Evolutionary conservation across 1,140 invertebrate genomes (phyloP).

Genomic region (Myzus persicae): DNA sequence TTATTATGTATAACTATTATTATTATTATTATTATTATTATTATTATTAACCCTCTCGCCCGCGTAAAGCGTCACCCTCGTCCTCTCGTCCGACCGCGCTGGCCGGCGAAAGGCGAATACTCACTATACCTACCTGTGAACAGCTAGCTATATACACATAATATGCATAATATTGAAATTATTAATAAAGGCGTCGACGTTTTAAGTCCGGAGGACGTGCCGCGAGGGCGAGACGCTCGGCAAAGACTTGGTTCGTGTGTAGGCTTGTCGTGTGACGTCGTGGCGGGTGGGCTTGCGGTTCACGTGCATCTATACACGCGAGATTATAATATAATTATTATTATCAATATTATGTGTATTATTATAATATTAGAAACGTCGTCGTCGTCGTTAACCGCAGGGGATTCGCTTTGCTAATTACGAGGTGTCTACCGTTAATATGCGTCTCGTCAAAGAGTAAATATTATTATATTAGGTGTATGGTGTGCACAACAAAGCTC

Average conservation of each 20-base stretch:
- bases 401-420: constrained; percentile 27
- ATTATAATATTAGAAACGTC: constrained; percentile 16
- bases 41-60: not conserved
- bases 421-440: constrained; percentile 38
- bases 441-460: constrained; percentile 32
- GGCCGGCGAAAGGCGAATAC: not conserved
- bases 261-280: not conserved
- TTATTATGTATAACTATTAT: not conserved
- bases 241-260: not conserved
- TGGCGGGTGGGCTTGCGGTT: constrained; percentile 1
- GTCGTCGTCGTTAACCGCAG: not conserved
- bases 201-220: constrained; percentile 18
- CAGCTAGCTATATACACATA: not conserved
- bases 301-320: not conserved
- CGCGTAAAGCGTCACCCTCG: too few relatives aligned
- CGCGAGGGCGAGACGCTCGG: not conserved
- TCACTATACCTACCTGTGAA: not conserved
- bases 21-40: constrained; percentile 6
- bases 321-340: constrained; percentile 33
- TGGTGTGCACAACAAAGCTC: not conserved
- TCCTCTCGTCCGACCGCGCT: not conserved
- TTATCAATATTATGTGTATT: not conserved
- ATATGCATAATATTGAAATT: constrained; percentile 34
- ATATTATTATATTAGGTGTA: not conserved
- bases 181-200: constrained; percentile 49